Percentiles rank a stretch among this genome's conserved stretches.
phyloP scores from a whole-genome alignment of 2,888 invertebrate species.

The Diadegma fenestrale region DNA sequence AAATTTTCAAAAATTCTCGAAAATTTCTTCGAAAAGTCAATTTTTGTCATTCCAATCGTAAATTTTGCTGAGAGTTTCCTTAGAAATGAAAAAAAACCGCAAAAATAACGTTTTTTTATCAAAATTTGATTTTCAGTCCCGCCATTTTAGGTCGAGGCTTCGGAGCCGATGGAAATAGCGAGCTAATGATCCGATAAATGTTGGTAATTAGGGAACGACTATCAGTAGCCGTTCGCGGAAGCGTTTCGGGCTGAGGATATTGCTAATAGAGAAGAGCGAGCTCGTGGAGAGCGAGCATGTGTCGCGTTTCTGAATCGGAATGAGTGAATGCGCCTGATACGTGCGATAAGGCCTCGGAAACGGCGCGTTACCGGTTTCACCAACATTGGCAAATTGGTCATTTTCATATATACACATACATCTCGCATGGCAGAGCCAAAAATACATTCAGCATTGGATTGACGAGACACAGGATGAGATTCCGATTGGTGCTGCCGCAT shows the following conservation, averaged over 20 bases:
- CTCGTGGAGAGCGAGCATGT: neutral
- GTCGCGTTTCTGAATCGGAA: slow-evolving; percentile 37
- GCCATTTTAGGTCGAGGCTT: slow-evolving; percentile 9
- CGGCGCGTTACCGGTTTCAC: slow-evolving; percentile 22
- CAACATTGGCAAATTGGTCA: slow-evolving; percentile 22
- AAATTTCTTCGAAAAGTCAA: no score
- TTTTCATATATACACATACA: no score
- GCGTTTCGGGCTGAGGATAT: neutral
- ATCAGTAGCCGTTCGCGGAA: slow-evolving; percentile 15
- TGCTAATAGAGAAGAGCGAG: slow-evolving; percentile 6
- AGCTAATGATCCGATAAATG: slow-evolving; percentile 42
- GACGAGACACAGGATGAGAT: slow-evolving; percentile 28
- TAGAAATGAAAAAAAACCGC: no score
- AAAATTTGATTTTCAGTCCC: no score
- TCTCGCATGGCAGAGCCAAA: no score
- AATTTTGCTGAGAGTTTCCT: no score
- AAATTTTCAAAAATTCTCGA: no score
- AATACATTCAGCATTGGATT: no score
- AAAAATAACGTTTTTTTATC: no score
- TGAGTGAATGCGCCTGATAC: slow-evolving; percentile 23
- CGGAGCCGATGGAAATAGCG: slow-evolving; percentile 4
- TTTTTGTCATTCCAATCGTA: no score
- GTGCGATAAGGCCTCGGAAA: slow-evolving; percentile 38
- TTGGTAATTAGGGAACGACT: slow-evolving; percentile 25
- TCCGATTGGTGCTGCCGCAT: slow-evolving; percentile 14